Evolutionary conservation across 2,797 vertebrate species (phyloP).

Genomic region (Melanotaenia trifasciata): DNA sequence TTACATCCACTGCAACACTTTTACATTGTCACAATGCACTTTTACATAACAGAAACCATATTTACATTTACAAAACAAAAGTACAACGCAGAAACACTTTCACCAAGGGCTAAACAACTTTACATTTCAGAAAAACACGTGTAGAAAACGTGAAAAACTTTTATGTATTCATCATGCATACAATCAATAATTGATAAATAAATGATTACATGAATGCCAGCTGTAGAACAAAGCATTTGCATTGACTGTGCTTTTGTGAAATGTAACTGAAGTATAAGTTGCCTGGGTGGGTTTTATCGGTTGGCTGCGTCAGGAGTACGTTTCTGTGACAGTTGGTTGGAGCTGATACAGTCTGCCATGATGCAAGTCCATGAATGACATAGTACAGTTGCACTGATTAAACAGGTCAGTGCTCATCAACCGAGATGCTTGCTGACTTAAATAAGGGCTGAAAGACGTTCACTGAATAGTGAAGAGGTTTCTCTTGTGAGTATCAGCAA

Average conservation of each 20-base stretch:
- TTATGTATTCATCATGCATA: too few species aligned
- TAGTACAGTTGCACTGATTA: slow-evolving; percentile 47
- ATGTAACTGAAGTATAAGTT: slow-evolving; percentile 16
- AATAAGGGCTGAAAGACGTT: slow-evolving; percentile 1
- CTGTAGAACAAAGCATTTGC: neutral
- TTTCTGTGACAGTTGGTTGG: slow-evolving; percentile 45
- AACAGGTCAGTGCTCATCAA: slow-evolving; percentile 57
- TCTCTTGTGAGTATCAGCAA: neutral
- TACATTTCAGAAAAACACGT: too few species aligned
- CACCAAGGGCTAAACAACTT: too few species aligned
- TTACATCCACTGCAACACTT: too few species aligned
- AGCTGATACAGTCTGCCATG: slow-evolving; percentile 39
- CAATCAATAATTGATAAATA: too few species aligned
- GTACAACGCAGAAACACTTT: too few species aligned
- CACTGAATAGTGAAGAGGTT: neutral
- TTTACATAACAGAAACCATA: too few species aligned
- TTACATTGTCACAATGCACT: too few species aligned
- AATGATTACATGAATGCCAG: neutral
- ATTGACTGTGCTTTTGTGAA: neutral
- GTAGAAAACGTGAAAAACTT: neutral
- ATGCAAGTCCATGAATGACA: slow-evolving; percentile 46
- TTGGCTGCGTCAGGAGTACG: slow-evolving; percentile 47
- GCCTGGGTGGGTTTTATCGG: slow-evolving; percentile 37
- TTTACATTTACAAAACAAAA: too few species aligned
- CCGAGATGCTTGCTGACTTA: neutral